These are phyloP conservation scores for Lampris megalopsis DNA, from an alignment of 2,113 vertebrate genomes.

Conservation along the genomic window DNA sequence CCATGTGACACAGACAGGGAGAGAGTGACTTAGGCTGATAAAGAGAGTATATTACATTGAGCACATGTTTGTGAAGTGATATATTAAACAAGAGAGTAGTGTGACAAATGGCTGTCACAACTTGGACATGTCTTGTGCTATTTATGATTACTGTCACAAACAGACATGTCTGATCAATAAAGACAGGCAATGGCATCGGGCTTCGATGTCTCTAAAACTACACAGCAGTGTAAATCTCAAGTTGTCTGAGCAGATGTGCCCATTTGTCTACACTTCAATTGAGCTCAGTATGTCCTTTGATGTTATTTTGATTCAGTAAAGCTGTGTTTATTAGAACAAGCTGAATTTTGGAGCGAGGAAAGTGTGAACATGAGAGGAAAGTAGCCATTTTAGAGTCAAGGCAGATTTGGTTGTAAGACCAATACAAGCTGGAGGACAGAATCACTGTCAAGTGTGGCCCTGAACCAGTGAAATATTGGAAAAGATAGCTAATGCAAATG, in stretches of 20 bases:
- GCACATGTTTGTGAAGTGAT: constrained; percentile 30
- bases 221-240: constrained; percentile 15
- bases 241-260: not conserved
- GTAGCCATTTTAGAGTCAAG: not conserved
- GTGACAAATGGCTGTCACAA: constrained; percentile 17
- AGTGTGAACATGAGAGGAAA: not conserved
- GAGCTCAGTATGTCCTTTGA: constrained; percentile 3
- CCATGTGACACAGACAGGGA: constrained; percentile 6
- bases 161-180: constrained; percentile 20
- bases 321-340: not conserved
- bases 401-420: not conserved
- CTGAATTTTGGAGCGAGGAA: not conserved
- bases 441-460: not conserved
- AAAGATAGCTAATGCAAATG: constrained; percentile 14
- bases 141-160: constrained; percentile 16
- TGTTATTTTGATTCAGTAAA: not conserved
- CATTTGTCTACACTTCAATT: not conserved
- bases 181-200: not conserved
- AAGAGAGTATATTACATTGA: constrained; percentile 3
- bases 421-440: not conserved
- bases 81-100: constrained; percentile 12
- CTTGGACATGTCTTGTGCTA: not conserved
- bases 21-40: constrained; percentile 12
- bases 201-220: not conserved
- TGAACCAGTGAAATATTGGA: constrained; percentile 4